Conservation (phyloP, 2,113 vertebrate genomes). For the Lycocorax pyrrhopterus region DNA sequence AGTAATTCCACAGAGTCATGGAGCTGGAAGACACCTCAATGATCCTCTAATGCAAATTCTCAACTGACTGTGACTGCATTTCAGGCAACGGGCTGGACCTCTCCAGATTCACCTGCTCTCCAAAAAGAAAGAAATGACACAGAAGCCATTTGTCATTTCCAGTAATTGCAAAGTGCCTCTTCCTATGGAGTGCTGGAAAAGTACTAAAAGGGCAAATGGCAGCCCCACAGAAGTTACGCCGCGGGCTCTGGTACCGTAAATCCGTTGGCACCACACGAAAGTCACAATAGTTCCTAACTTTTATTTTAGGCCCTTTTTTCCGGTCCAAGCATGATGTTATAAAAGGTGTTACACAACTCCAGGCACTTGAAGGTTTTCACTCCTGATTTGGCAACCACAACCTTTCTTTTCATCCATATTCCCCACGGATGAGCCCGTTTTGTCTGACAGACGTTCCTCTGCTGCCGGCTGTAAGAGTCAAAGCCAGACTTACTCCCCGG, state of each 20-base stretch:
- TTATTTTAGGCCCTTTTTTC: slow-evolving; percentile 31
- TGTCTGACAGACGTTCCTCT: background rate
- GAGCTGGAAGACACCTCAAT: background rate
- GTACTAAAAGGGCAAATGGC: slow-evolving; percentile 39
- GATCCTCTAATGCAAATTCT: background rate
- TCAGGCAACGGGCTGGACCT: background rate
- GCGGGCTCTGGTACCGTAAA: background rate
- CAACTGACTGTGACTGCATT: background rate
- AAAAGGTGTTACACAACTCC: slow-evolving; percentile 4
- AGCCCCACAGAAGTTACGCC: background rate
- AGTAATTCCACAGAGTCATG: background rate
- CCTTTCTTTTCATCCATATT: background rate
- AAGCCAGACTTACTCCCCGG: background rate
- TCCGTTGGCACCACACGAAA: slow-evolving; percentile 21
- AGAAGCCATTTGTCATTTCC: slow-evolving; percentile 41
- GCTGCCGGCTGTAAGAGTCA: background rate
- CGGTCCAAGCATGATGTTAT: background rate
- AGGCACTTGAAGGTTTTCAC: background rate
- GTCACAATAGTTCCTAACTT: background rate
- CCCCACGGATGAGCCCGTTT: background rate
- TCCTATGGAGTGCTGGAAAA: slow-evolving; percentile 50
- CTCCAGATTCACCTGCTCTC: background rate
- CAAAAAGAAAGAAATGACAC: slow-evolving; percentile 39
- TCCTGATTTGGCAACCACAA: background rate
- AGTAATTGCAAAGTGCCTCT: slow-evolving; percentile 46